Evolutionary conservation across 2,888 invertebrate genomes (phyloP).

Genomic region (Apamea epomidion): DNA sequence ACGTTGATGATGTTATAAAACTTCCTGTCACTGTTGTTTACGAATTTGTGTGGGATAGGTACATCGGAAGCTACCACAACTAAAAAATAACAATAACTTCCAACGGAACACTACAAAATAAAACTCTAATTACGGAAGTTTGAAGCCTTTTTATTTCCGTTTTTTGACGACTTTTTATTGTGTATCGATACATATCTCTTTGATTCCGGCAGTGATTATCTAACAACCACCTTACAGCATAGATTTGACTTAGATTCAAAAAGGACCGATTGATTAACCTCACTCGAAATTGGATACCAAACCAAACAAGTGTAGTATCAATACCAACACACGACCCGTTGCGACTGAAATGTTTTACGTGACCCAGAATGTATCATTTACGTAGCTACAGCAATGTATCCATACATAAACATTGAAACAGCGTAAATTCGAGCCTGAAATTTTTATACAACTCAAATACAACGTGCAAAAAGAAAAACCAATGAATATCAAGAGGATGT

Average conservation of each 20-base stretch:
- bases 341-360: conserved; percentile 9
- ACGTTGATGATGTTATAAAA: too few species aligned
- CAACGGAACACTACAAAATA: too few species aligned
- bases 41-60: too few species aligned
- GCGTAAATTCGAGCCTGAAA: conserved; percentile 22
- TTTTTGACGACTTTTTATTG: too few species aligned
- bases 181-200: not conserved
- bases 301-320: not conserved
- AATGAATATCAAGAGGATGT: conserved; percentile 18
- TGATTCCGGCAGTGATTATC: not conserved
- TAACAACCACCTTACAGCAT: not conserved
- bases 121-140: too few species aligned
- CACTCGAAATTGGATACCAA: not conserved
- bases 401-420: conserved; percentile 10
- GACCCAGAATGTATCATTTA: conserved; percentile 24
- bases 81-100: too few species aligned
- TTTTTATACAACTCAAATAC: conserved; percentile 21
- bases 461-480: conserved; percentile 22
- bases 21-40: too few species aligned
- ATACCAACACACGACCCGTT: not conserved
- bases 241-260: not conserved
- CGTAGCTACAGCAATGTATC: not conserved
- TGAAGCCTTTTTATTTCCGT: too few species aligned
- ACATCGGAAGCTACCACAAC: too few species aligned
- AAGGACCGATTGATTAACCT: not conserved